Evolutionary conservation across 92 coral and sea anemone genomes (phyloP).

Genomic region (Phymanthus crucifer): DNA sequence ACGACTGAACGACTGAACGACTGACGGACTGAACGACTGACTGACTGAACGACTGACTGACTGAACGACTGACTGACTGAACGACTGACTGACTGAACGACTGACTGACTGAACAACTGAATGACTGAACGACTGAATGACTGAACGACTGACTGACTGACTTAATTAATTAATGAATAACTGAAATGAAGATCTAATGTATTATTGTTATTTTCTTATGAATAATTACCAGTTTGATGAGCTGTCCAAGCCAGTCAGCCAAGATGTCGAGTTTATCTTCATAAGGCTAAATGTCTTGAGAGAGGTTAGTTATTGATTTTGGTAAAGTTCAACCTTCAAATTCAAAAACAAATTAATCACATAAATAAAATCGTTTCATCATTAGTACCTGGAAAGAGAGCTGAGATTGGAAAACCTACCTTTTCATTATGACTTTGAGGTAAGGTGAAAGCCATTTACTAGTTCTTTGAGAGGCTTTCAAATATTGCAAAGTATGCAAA

Average conservation of each 20-base stretch:
- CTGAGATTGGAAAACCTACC: slow-evolving; percentile 93
- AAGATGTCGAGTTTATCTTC: slow-evolving; percentile 95
- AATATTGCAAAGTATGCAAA: too few species aligned
- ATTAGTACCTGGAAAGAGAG: slow-evolving; percentile 88
- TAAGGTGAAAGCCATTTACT: slow-evolving; percentile 30
- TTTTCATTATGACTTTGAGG: slow-evolving; percentile 94
- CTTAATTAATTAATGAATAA: neutral
- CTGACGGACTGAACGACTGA: too few species aligned
- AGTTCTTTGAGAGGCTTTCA: too few species aligned
- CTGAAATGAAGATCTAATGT: neutral
- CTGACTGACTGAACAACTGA: too few species aligned
- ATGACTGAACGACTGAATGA: too few species aligned
- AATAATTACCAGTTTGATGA: slow-evolving; percentile 76
- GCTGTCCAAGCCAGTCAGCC: slow-evolving; percentile 69
- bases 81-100: too few species aligned
- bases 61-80: too few species aligned
- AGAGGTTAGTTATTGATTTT: slow-evolving; percentile 65
- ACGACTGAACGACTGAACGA: too few species aligned
- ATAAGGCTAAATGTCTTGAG: slow-evolving; percentile 91
- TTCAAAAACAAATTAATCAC: neutral
- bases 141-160: neutral
- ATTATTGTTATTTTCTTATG: neutral
- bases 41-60: too few species aligned
- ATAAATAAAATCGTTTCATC: neutral
- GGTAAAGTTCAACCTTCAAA: too few species aligned